Evolutionary conservation across 2,113 vertebrate species (phyloP).

Genomic region (Centropus unirufus): DNA sequence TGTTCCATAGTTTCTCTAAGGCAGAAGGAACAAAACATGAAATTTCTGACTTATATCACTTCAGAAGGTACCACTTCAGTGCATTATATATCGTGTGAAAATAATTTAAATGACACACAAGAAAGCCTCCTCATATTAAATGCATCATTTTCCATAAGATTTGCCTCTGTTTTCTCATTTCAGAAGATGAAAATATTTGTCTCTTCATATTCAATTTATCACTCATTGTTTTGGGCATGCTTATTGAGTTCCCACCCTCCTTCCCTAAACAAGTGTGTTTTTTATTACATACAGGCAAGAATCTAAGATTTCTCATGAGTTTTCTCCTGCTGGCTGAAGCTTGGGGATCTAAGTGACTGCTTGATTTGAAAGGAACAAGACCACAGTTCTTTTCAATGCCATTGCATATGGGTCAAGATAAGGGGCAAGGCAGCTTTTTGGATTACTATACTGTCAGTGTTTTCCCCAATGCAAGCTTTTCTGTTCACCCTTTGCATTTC

Average conservation of each 20-base stretch:
- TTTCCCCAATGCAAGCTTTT: neutral
- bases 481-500: neutral
- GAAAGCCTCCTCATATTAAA: neutral
- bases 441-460: neutral
- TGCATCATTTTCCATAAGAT: neutral
- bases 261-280: neutral
- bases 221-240: neutral
- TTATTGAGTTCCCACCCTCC: neutral
- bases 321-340: neutral
- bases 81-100: neutral
- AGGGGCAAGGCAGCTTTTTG: neutral
- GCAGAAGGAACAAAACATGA: neutral
- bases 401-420: neutral
- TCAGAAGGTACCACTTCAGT: neutral
- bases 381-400: neutral
- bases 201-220: neutral
- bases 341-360: neutral
- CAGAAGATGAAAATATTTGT: neutral
- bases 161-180: neutral
- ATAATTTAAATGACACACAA: neutral
- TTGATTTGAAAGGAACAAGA: neutral
- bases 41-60: neutral
- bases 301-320: neutral
- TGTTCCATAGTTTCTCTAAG: neutral
- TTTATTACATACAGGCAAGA: neutral